Percentiles rank a stretch among this genome's conserved stretches.
Conservation (phyloP, 2,113 vertebrate genomes). For the Callithrix jacchus region DNA sequence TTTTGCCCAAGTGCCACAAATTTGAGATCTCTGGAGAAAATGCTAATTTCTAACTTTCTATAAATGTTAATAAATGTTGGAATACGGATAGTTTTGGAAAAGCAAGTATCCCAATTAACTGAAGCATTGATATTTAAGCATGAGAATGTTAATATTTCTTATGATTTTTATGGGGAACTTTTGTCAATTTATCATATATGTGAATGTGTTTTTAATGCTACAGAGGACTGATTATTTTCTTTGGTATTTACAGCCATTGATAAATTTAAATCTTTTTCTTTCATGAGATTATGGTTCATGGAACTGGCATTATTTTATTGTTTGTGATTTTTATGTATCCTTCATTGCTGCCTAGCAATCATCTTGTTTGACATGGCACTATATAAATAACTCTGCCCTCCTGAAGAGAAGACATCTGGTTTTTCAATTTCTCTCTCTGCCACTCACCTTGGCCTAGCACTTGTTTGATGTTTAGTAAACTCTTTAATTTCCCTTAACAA, state of each 20-base stretch:
- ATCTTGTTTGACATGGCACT: neutral
- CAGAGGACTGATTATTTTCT: neutral
- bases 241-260: neutral
- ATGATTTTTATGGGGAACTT: neutral
- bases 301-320: neutral
- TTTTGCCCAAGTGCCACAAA: neutral
- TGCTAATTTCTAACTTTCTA: neutral
- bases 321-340: neutral
- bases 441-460: neutral
- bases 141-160: neutral
- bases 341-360: neutral
- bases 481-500: neutral
- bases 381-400: neutral
- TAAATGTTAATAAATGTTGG: neutral
- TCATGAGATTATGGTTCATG: neutral
- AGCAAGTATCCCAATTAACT: neutral
- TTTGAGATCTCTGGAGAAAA: neutral
- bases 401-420: neutral
- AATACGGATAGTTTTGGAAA: neutral
- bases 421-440: neutral
- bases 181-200: neutral
- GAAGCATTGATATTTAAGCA: neutral
- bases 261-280: neutral
- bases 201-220: neutral
- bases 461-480: neutral